Percentiles rank a stretch among this genome's conserved stretches.
phyloP scores from a whole-genome alignment of 2,888 invertebrate genomes.

The Nephrotoma flavescens region DNA sequence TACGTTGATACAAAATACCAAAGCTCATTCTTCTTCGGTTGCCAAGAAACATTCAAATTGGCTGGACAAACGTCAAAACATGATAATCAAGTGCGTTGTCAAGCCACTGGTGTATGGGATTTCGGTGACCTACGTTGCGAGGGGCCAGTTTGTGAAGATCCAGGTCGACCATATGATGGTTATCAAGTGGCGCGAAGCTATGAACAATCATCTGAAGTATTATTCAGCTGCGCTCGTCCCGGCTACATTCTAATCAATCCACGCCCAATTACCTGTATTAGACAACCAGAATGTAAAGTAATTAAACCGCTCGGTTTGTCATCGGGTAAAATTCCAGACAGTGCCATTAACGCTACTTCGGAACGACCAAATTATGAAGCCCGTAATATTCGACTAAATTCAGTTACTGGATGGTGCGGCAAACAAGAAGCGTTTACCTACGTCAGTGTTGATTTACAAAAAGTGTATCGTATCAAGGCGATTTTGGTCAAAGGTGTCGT shows the following conservation, averaged over 20 bases:
- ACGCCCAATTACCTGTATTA: slow-evolving; percentile 74
- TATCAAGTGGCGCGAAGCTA: slow-evolving; percentile 70
- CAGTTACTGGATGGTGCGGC: slow-evolving; percentile 94
- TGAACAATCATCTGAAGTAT: slow-evolving; percentile 80
- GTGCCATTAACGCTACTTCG: slow-evolving; percentile 89
- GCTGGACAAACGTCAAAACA: slow-evolving; percentile 85
- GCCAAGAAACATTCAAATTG: slow-evolving; percentile 87
- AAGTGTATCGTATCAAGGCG: slow-evolving; percentile 83
- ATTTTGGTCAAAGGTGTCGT: slow-evolving; percentile 89
- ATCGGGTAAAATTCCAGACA: slow-evolving; percentile 85
- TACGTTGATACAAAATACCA: slow-evolving; percentile 78
- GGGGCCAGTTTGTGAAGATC: slow-evolving; percentile 93
- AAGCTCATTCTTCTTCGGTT: slow-evolving; percentile 90
- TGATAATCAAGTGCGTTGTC: slow-evolving; percentile 84
- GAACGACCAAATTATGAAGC: slow-evolving; percentile 88
- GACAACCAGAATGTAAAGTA: slow-evolving; percentile 88
- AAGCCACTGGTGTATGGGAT: slow-evolving; percentile 90
- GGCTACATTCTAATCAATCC: slow-evolving; percentile 89
- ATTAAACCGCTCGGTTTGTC: slow-evolving; percentile 82
- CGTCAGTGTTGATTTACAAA: slow-evolving; percentile 86
- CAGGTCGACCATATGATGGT: slow-evolving; percentile 87
- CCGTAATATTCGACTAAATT: slow-evolving; percentile 73
- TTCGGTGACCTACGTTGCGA: slow-evolving; percentile 88
- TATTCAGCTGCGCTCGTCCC: slow-evolving; percentile 77
- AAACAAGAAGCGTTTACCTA: slow-evolving; percentile 94